Conservation (phyloP, 2,113 vertebrate species). For the Apistogramma diplotaenia region DNA sequence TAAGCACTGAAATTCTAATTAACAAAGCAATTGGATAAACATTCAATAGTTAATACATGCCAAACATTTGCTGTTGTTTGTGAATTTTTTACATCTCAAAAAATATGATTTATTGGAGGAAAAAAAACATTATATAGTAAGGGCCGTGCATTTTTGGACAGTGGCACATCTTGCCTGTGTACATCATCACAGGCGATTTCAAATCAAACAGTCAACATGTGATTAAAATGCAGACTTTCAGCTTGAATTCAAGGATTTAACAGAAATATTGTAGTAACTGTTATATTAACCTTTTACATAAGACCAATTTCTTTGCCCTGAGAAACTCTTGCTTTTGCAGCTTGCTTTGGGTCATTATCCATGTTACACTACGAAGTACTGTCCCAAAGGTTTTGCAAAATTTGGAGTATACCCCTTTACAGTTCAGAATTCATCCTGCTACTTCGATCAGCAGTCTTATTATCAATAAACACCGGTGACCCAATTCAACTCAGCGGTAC, state of each 20-base stretch:
- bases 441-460: background rate
- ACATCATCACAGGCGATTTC: background rate
- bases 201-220: background rate
- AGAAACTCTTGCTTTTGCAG: background rate
- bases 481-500: background rate
- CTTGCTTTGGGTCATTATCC: background rate
- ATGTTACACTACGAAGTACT: background rate
- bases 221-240: background rate
- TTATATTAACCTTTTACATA: no score
- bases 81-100: background rate
- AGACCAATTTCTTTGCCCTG: background rate
- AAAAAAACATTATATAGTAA: background rate
- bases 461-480: background rate
- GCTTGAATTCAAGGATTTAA: no score
- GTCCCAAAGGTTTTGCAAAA: background rate
- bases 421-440: background rate
- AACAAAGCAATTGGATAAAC: background rate
- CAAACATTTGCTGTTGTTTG: background rate
- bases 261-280: no score
- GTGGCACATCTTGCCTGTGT: background rate
- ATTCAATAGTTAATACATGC: background rate
- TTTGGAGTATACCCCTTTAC: background rate
- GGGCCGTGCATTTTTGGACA: background rate
- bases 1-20: background rate
- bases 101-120: background rate